These are phyloP conservation scores for Catocala nupta DNA, from an alignment of 2,888 invertebrate species.

Conservation along the genomic window DNA sequence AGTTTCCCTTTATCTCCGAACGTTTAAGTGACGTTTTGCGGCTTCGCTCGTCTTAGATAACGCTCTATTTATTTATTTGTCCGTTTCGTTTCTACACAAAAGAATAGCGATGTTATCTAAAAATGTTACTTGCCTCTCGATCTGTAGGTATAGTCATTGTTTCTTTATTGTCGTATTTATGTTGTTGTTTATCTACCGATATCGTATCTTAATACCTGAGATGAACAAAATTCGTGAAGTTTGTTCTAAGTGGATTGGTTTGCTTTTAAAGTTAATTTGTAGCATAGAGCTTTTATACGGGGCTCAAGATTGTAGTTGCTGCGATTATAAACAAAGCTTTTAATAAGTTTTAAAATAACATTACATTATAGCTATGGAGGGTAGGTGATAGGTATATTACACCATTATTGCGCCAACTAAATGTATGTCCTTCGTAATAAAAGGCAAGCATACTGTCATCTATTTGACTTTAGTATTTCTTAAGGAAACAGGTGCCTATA, in stretches of 20 bases:
- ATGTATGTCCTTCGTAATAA: too few species aligned
- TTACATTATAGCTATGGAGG: too few species aligned
- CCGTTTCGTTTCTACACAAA: conserved; percentile 51
- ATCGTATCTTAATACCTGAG: conserved; percentile 9
- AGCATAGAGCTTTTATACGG: too few species aligned
- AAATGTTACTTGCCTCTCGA: conserved; percentile 53
- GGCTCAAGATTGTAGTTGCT: too few species aligned
- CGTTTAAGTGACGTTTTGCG: conserved; percentile 69
- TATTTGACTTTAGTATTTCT: too few species aligned
- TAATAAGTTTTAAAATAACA: too few species aligned
- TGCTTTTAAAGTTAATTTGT: background rate
- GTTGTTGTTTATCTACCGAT: conserved; percentile 15
- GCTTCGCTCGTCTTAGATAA: conserved; percentile 70
- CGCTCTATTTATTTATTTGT: conserved; percentile 79
- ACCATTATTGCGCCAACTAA: too few species aligned
- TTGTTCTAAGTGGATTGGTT: conserved; percentile 2
- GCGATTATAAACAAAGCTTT: too few species aligned
- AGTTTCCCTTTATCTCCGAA: conserved; percentile 57
- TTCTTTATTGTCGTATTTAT: conserved; percentile 42
- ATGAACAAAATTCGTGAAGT: background rate
- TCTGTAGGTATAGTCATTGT: conserved; percentile 43
- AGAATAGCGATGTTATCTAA: conserved; percentile 58
- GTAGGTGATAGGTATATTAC: too few species aligned
- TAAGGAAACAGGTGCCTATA: too few species aligned
- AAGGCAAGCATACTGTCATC: too few species aligned